Conservation (phyloP, 2,113 vertebrate species). For the Agapornis roseicollis region DNA sequence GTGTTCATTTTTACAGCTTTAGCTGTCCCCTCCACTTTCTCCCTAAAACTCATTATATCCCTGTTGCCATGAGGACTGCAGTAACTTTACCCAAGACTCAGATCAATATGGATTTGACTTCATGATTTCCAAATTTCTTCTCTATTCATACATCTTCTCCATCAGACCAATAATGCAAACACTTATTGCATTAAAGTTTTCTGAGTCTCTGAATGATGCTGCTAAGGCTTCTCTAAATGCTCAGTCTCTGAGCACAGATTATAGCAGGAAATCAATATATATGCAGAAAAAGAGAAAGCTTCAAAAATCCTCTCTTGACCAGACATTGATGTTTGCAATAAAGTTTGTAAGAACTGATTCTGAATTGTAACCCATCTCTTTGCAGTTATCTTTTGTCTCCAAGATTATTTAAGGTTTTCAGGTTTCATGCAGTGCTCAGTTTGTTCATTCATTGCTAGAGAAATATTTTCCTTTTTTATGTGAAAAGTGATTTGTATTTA, state of each 20-base stretch:
- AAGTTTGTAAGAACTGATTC: neutral
- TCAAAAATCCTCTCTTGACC: neutral
- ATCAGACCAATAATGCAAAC: neutral
- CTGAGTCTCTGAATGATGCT: neutral
- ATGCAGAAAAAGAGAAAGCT: neutral
- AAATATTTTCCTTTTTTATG: neutral
- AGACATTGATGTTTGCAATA: neutral
- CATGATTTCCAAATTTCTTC: neutral
- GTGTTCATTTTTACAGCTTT: neutral
- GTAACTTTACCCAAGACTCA: neutral
- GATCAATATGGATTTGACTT: neutral
- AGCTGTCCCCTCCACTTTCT: neutral
- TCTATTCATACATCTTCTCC: neutral
- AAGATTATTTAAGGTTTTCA: neutral
- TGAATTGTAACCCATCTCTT: neutral
- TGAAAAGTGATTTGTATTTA: neutral
- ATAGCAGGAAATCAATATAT: neutral
- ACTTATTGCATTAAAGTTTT: neutral
- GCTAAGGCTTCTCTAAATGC: neutral
- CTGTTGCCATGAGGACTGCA: neutral
- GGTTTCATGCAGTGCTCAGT: neutral
- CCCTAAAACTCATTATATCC: neutral
- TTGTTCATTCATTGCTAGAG: neutral
- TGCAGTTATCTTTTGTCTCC: neutral
- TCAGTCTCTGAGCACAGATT: neutral